Conservation (phyloP, 2,797 vertebrate genomes). For the Rhinophrynus dorsalis region DNA sequence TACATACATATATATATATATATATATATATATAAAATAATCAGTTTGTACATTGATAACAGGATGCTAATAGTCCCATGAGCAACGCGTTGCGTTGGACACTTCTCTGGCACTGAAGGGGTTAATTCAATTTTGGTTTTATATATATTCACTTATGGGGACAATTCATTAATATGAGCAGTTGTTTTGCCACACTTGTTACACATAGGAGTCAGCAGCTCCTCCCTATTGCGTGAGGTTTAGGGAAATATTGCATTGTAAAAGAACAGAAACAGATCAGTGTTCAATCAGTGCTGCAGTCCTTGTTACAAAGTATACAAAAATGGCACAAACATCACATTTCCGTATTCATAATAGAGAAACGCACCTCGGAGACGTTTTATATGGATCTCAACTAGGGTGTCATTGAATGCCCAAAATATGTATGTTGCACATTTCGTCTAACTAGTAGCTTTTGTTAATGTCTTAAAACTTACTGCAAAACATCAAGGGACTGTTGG, state of each 20-base stretch:
- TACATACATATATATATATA: conserved; percentile 42
- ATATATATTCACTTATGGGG: background rate
- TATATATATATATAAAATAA: background rate
- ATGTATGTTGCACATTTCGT: conserved; percentile 47
- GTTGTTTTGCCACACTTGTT: conserved; percentile 24
- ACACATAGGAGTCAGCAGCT: background rate
- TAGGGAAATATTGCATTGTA: conserved; percentile 48
- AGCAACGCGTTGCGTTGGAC: too few species aligned
- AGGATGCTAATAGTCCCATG: too few species aligned
- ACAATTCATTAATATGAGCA: background rate
- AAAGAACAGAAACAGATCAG: conserved; percentile 50
- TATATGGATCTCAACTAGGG: conserved; percentile 25
- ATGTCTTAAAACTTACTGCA: conserved; percentile 36
- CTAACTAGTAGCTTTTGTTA: conserved; percentile 50
- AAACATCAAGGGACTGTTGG: conserved; percentile 47
- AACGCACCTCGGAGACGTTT: conserved; percentile 54
- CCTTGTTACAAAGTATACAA: conserved; percentile 50
- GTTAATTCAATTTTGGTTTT: background rate
- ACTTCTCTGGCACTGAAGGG: too few species aligned
- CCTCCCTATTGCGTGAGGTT: conserved; percentile 52
- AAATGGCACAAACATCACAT: conserved; percentile 54
- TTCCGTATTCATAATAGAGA: conserved; percentile 11
- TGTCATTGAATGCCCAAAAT: conserved; percentile 36
- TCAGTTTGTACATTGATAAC: too few species aligned
- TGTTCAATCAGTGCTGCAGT: conserved; percentile 52